Base-by-base conservation (phyloP, 2,888 invertebrate species). In the Poecilus cupreus region DNA sequence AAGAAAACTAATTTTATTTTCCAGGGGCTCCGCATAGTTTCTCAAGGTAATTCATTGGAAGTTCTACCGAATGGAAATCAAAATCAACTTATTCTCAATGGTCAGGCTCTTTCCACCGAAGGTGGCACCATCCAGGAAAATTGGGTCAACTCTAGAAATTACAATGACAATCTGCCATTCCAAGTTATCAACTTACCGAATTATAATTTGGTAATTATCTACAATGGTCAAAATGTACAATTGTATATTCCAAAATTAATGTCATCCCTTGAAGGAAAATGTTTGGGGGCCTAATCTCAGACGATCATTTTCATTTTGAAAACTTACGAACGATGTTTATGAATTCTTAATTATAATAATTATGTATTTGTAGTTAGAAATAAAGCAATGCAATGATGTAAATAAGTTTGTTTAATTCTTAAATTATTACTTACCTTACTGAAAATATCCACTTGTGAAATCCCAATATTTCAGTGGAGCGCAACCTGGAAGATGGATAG, bases 1-100 rank as follows among this genome's bases (percentile, higher is more conserved):
- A 32, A 32, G 24, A 60, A 24, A 26, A 18, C 18, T 60, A 57
- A n/a, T 4, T 57, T 60, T 60, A 5, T 26, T 11, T 60, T 60
- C 75, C 80, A 87, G 87, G 86, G 85, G 16, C 37, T 87, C 1
- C 86, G 86, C 82, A 60, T 86, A 18, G 82, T 84, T 16, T 83
- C 84, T 46, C 82, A 83, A 43, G 72, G 82, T 3, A 84, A 87
- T 75, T 81, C 64, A 8, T 11, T 87, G 1, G 85, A 87, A 83
- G 84, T 87, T 10, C 74, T 84, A 5, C 86, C 86, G 3, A 82
- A 82, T 54, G 84, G 83, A 8, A 82, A 83, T 37, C 83, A 83
- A 46, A 82, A 81, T 32, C 85, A 84, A 82, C 84, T 85, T 10
- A 76, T 85, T 24, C 82, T 83, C 10, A 82, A 86, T 22, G 86